phyloP scores from a whole-genome alignment of 2,113 vertebrate genomes.

The Pachypanchax playfairii region DNA sequence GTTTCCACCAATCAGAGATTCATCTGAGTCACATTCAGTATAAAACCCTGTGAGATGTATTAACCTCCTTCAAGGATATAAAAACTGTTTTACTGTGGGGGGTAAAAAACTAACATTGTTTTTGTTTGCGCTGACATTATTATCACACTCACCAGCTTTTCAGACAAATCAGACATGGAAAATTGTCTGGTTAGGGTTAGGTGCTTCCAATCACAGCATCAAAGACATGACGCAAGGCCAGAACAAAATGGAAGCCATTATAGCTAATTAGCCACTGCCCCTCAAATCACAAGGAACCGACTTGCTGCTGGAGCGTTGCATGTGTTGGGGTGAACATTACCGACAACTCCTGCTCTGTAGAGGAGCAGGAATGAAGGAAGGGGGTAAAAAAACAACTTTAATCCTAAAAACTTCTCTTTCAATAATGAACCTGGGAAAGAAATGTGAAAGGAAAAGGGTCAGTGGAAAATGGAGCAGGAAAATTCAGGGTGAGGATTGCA shows the following conservation, averaged over 20 bases:
- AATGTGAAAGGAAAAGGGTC: slow-evolving; percentile 6
- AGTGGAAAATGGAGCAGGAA: slow-evolving; percentile 32
- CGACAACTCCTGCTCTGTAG: slow-evolving; percentile 70
- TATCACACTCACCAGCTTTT: slow-evolving; percentile 46
- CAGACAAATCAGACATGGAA: slow-evolving; percentile 63
- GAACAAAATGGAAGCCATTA: slow-evolving; percentile 79
- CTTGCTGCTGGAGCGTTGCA: slow-evolving; percentile 54
- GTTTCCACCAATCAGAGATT: neutral
- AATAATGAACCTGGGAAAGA: slow-evolving; percentile 43
- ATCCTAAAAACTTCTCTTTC: slow-evolving; percentile 51
- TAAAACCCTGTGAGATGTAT: neutral
- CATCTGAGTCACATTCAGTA: neutral
- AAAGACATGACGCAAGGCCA: slow-evolving; percentile 70
- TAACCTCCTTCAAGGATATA: slow-evolving; percentile 22
- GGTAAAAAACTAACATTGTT: slow-evolving; percentile 49
- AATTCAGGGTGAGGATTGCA: slow-evolving; percentile 39
- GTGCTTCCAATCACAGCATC: slow-evolving; percentile 71
- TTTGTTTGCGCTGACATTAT: slow-evolving; percentile 61
- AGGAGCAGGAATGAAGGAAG: slow-evolving; percentile 16
- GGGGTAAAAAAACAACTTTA: slow-evolving; percentile 18
- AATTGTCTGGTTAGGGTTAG: slow-evolving; percentile 64
- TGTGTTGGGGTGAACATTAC: slow-evolving; percentile 60
- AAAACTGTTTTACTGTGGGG: slow-evolving; percentile 41
- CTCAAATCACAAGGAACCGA: slow-evolving; percentile 67
- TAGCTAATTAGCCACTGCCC: slow-evolving; percentile 71